phyloP scores from a whole-genome alignment of 2,888 invertebrate genomes.

The Theristus sp. region DNA sequence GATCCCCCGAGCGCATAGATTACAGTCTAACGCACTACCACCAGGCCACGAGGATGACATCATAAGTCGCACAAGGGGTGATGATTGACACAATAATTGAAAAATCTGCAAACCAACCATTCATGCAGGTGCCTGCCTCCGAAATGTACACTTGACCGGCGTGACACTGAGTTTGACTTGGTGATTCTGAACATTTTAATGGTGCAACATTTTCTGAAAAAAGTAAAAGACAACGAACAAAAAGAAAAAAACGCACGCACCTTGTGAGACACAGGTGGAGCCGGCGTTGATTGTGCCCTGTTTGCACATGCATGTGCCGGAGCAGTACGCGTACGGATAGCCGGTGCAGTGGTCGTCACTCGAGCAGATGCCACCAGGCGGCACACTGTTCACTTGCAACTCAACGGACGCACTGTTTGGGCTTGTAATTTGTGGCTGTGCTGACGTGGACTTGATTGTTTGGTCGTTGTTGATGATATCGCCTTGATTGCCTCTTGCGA shows the following conservation, averaged over 20 bases:
- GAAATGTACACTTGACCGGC: constrained; percentile 24
- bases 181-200: not conserved
- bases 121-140: constrained; percentile 27
- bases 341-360: constrained; percentile 14
- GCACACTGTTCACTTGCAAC: not conserved
- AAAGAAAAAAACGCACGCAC: not conserved
- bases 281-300: constrained; percentile 25
- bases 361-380: constrained; percentile 5
- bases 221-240: not conserved
- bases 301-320: constrained; percentile 24
- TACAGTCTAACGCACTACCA: too few relatives aligned
- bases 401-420: not conserved
- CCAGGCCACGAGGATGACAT: too few relatives aligned
- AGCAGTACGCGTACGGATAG: constrained; percentile 25
- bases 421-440: too few relatives aligned
- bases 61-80: not conserved
- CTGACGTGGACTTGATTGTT: too few relatives aligned
- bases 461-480: not conserved
- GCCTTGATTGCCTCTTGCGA: not conserved
- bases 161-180: constrained; percentile 14
- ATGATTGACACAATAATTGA: not conserved
- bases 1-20: too few relatives aligned
- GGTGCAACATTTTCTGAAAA: too few relatives aligned
- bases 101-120: too few relatives aligned
- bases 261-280: constrained; percentile 18